Percentiles rank a stretch among this genome's conserved stretches.
phyloP scores from a whole-genome alignment of 1,140 invertebrate species.

The Sogatella furcifera region DNA sequence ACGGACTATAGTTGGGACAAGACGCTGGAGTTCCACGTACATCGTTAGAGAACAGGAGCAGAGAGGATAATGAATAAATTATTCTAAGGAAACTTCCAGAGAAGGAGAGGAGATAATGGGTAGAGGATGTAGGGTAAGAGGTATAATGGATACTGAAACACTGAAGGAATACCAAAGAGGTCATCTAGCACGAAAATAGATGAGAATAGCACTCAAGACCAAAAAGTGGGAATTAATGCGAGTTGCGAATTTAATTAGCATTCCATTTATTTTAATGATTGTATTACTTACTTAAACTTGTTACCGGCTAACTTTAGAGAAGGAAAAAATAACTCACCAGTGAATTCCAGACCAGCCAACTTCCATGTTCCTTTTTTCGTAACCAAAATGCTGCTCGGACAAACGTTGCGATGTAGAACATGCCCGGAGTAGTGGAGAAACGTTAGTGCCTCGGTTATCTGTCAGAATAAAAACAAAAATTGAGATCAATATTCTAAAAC shows the following conservation, averaged over 20 bases:
- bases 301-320: too few relatives aligned
- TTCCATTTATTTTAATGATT: neutral
- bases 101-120: neutral
- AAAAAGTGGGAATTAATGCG: too few relatives aligned
- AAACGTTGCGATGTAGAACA: slow-evolving; percentile 87
- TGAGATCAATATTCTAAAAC: too few relatives aligned
- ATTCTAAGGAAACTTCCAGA: neutral
- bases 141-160: neutral
- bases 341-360: slow-evolving; percentile 87
- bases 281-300: slow-evolving; percentile 44
- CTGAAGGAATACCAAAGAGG: too few relatives aligned
- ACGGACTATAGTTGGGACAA: neutral
- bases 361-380: slow-evolving; percentile 96
- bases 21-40: neutral
- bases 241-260: too few relatives aligned
- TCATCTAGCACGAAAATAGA: too few relatives aligned
- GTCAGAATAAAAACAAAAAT: slow-evolving; percentile 28
- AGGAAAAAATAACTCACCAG: too few relatives aligned
- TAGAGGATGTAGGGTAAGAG: neutral
- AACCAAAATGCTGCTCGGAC: slow-evolving; percentile 83
- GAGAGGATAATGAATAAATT: neutral
- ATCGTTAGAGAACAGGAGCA: neutral
- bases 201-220: too few relatives aligned
- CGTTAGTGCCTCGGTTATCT: slow-evolving; percentile 89
- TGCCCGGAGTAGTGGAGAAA: slow-evolving; percentile 81